Percentiles rank a stretch among this genome's conserved stretches.
Evolutionary conservation across 1,140 invertebrate species (phyloP).

Genomic region (Drosophila lowei): DNA sequence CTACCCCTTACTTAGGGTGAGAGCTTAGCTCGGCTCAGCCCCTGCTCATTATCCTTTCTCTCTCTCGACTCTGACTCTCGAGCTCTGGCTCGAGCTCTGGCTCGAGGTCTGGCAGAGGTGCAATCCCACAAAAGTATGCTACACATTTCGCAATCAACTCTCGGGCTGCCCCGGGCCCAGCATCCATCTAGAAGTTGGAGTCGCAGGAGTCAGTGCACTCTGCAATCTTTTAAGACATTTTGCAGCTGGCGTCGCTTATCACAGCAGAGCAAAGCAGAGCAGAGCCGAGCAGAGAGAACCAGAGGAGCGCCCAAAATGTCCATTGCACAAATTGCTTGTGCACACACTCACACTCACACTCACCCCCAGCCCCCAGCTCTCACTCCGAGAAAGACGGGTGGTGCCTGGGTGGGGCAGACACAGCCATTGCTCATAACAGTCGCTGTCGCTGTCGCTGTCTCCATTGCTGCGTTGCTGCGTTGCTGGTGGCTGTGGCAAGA

Average conservation of each 20-base stretch:
- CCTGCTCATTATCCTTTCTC: conserved; percentile 10
- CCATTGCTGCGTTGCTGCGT: not conserved
- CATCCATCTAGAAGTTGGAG: conserved; percentile 11
- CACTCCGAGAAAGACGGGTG: not conserved
- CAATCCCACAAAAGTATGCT: conserved; percentile 51
- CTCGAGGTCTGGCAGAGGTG: conserved; percentile 11
- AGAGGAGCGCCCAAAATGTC: conserved; percentile 67
- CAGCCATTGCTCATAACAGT: conserved; percentile 75
- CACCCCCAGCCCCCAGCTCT: conserved; percentile 4
- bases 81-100: not conserved
- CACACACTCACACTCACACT: conserved; percentile 37
- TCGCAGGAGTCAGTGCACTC: conserved; percentile 67
- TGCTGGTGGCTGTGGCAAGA: conserved; percentile 55
- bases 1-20: not conserved
- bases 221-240: conserved; percentile 76
- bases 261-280: conserved; percentile 53
- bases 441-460: conserved; percentile 39
- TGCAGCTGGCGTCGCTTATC: conserved; percentile 77
- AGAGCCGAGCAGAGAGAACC: conserved; percentile 36
- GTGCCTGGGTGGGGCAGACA: conserved; percentile 1
- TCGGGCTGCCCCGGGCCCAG: conserved; percentile 31
- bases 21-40: not conserved
- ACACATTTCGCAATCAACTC: conserved; percentile 56
- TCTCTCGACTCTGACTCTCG: not conserved
- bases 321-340: conserved; percentile 77